phyloP scores from a whole-genome alignment of 2,888 invertebrate genomes.

The Creontiades dilutus region DNA sequence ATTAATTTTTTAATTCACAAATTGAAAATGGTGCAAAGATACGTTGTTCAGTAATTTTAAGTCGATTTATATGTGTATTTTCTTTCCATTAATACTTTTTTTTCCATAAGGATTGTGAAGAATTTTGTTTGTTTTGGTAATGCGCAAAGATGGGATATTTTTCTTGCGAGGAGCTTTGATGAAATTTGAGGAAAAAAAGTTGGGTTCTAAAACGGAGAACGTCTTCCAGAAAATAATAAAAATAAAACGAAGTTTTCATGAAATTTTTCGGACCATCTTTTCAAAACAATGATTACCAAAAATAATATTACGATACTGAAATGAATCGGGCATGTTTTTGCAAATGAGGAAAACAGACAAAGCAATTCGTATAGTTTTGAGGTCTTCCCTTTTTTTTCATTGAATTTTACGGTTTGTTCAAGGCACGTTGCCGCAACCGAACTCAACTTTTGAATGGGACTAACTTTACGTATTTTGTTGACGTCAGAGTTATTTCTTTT shows the following conservation, averaged over 20 bases:
- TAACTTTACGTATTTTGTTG: neutral
- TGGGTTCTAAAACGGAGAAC: conserved; percentile 51
- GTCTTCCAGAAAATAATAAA: conserved; percentile 45
- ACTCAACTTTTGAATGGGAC: conserved; percentile 11
- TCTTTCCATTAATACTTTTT: neutral
- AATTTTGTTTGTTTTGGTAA: neutral
- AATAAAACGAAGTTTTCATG: neutral
- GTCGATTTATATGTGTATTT: conserved; percentile 21
- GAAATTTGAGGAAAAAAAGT: conserved; percentile 5
- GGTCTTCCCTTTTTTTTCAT: conserved; percentile 1
- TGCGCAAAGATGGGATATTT: neutral
- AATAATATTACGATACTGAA: neutral
- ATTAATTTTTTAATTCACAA: neutral
- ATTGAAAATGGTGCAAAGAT: conserved; percentile 46
- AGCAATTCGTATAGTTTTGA: neutral
- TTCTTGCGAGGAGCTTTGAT: conserved; percentile 19
- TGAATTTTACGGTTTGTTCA: neutral
- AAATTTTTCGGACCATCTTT: conserved; percentile 23
- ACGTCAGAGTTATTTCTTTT: neutral
- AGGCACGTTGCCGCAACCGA: conserved; percentile 24
- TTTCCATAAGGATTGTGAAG: neutral
- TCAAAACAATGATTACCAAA: neutral
- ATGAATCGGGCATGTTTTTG: neutral
- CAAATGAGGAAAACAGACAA: too few relatives aligned
- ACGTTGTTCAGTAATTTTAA: conserved; percentile 40